A percentile compares a stretch with the other conserved stretches of the same genome.
phyloP scores from a whole-genome alignment of 1,140 invertebrate genomes.

The Chironomus striatipennis region DNA sequence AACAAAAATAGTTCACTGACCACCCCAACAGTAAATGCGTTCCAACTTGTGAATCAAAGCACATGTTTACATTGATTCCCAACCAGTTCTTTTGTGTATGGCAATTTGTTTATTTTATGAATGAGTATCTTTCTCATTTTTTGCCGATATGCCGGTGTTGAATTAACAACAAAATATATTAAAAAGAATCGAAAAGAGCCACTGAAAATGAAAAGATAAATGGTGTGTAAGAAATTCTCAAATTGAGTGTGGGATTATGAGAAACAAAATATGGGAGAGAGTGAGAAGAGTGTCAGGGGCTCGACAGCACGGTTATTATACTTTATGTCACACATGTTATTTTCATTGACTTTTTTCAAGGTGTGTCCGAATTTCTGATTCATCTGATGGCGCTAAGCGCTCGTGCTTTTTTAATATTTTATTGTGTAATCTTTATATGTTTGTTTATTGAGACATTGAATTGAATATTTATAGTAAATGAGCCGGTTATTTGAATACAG shows the following conservation, averaged over 20 bases:
- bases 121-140: too few species aligned
- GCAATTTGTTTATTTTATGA: too few species aligned
- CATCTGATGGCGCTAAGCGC: constrained; percentile 3
- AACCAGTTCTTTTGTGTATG: too few species aligned
- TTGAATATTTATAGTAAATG: neutral
- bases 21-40: too few species aligned
- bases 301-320: neutral
- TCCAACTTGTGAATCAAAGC: too few species aligned
- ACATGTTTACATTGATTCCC: too few species aligned
- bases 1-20: too few species aligned
- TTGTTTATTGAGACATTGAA: neutral
- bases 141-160: neutral
- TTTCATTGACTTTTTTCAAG: neutral
- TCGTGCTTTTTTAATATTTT: neutral
- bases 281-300: neutral
- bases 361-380: neutral
- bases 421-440: too few species aligned
- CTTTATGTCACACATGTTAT: neutral
- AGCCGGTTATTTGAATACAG: neutral
- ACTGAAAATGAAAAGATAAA: neutral
- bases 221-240: constrained; percentile 1
- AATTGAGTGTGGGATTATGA: neutral
- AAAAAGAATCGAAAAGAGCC: neutral
- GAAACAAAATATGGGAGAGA: neutral
- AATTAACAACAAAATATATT: neutral